Percentiles rank a stretch among this genome's conserved stretches.
phyloP scores from a whole-genome alignment of 2,113 vertebrate genomes.

The Sorex araneus region DNA sequence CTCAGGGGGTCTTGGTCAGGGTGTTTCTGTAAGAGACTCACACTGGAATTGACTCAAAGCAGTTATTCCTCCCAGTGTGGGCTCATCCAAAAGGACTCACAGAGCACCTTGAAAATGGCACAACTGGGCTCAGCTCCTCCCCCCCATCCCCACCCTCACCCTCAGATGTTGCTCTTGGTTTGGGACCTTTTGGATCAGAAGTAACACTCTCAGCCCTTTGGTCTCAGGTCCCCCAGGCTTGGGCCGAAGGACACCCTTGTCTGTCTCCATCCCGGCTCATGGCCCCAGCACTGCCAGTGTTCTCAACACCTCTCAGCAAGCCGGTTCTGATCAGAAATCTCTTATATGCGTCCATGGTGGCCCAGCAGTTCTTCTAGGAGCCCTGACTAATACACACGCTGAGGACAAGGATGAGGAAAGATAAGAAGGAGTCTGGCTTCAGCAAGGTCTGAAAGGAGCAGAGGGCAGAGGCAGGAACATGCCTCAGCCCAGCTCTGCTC shows the following conservation, averaged over 20 bases:
- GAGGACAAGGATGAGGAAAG: neutral
- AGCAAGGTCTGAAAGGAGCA: neutral
- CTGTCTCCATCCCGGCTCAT: neutral
- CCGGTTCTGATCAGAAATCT: neutral
- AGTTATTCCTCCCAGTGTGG: too few relatives aligned
- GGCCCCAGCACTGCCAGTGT: too few relatives aligned
- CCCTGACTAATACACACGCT: neutral
- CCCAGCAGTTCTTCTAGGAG: neutral
- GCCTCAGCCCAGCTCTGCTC: neutral
- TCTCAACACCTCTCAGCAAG: neutral
- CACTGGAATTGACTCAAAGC: neutral
- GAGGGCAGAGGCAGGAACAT: too few relatives aligned
- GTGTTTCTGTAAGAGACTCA: neutral
- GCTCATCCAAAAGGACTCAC: neutral
- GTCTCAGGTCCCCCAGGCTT: too few relatives aligned
- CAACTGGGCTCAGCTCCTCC: neutral
- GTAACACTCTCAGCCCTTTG: too few relatives aligned
- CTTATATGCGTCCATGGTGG: neutral
- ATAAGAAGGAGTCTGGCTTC: neutral
- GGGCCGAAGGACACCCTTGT: accelerated
- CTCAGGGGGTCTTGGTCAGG: neutral
- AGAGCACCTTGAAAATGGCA: neutral
- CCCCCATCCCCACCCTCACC: neutral
- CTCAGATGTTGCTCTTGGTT: neutral
- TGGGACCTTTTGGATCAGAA: neutral